These are phyloP conservation scores for Nothura maculosa DNA, from an alignment of 2,797 vertebrate genomes.

Conservation along the genomic window DNA sequence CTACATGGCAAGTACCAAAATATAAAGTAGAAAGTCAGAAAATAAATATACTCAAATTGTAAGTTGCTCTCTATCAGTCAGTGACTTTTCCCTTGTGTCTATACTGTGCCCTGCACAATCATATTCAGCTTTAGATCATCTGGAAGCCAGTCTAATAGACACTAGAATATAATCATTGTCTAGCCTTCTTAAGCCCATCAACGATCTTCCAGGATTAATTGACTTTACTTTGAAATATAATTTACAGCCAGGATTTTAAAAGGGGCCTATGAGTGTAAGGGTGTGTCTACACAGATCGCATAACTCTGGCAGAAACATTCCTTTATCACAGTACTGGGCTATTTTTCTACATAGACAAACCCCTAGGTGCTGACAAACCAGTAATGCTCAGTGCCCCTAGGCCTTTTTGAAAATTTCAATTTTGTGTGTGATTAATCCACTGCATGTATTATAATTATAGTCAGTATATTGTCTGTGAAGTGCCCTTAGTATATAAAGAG, in stretches of 20 bases:
- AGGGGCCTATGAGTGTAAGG: background rate
- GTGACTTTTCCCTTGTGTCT: background rate
- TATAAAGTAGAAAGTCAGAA: background rate
- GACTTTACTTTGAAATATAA: background rate
- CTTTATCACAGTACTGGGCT: background rate
- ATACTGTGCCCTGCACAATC: background rate
- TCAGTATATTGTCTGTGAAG: background rate
- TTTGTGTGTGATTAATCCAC: background rate
- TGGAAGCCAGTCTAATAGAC: background rate
- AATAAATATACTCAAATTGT: background rate
- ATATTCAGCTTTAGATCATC: background rate
- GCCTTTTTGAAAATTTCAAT: background rate
- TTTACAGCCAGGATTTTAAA: background rate
- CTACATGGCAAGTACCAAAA: background rate
- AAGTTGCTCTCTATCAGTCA: background rate
- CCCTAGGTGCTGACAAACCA: background rate
- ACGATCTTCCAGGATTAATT: background rate
- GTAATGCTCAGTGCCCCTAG: background rate
- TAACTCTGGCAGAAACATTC: background rate
- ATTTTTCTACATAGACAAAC: background rate
- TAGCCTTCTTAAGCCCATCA: background rate
- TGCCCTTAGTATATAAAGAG: background rate
- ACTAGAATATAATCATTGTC: background rate
- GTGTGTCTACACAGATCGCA: rapidly evolving
- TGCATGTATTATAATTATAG: background rate